Percentiles rank a stretch among this genome's conserved stretches.
phyloP scores from a whole-genome alignment of 2,888 invertebrate genomes.

The Dasypogon diadema region DNA sequence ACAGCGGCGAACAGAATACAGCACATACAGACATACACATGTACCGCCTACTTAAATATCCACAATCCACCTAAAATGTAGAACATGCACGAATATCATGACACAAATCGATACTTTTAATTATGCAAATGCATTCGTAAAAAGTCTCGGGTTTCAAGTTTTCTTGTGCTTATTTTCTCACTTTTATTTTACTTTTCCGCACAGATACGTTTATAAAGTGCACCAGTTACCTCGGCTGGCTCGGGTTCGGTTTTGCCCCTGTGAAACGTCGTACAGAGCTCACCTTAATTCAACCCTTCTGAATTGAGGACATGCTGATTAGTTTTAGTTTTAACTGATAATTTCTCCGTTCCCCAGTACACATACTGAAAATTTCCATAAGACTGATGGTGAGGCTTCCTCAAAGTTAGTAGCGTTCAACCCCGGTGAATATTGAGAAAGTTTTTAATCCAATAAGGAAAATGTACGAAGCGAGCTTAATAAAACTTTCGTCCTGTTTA shows the following conservation, averaged over 20 bases:
- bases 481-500: constrained; percentile 35
- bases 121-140: constrained; percentile 57
- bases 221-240: neutral
- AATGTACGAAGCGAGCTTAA: neutral
- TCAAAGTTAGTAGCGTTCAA: neutral
- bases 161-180: constrained; percentile 41
- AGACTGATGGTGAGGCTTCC: neutral
- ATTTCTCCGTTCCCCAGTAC: neutral
- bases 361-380: constrained; percentile 9
- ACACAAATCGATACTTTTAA: constrained; percentile 57
- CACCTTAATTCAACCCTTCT: constrained; percentile 25
- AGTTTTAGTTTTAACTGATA: constrained; percentile 36
- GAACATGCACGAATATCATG: constrained; percentile 47
- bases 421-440: constrained; percentile 24
- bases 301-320: constrained; percentile 42
- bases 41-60: constrained; percentile 42
- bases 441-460: constrained; percentile 42
- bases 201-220: neutral
- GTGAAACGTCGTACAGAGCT: neutral
- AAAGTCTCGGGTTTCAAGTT: constrained; percentile 45
- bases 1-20: neutral
- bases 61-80: constrained; percentile 46
- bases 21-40: neutral
- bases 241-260: neutral
- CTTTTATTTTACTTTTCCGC: constrained; percentile 18